Evolutionary conservation across 2,113 vertebrate genomes (phyloP).

Genomic region (Apeltes quadracus): DNA sequence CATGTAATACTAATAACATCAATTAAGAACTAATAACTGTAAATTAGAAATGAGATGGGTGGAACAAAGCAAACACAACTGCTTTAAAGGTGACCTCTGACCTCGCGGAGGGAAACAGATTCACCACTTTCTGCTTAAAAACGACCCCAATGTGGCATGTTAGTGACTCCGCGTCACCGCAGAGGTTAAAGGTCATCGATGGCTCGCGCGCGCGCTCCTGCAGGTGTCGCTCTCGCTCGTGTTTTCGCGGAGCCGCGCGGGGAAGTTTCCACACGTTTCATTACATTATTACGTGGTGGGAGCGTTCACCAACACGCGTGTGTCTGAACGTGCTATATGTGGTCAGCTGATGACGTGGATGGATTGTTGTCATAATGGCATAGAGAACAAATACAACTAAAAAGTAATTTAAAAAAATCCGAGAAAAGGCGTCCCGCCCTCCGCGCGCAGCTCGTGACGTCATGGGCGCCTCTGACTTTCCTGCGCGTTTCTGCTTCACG

Average conservation of each 20-base stretch:
- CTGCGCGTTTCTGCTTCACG: slow-evolving; percentile 61
- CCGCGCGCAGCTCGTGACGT: too few species aligned
- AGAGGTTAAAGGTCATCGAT: slow-evolving; percentile 10
- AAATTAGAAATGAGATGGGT: not conserved
- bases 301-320: slow-evolving; percentile 45
- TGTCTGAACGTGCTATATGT: not conserved
- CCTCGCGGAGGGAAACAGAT: not conserved
- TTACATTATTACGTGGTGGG: slow-evolving; percentile 35
- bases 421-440: too few species aligned
- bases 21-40: not conserved
- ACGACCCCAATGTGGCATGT: not conserved
- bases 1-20: not conserved
- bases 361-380: not conserved
- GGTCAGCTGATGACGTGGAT: too few species aligned
- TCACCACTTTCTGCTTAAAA: not conserved
- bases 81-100: not conserved
- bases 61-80: not conserved
- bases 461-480: slow-evolving; percentile 49
- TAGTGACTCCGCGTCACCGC: not conserved
- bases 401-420: too few species aligned
- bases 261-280: slow-evolving; percentile 6
- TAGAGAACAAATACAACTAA: too few species aligned
- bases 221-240: slow-evolving; percentile 45
- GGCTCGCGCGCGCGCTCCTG: not conserved
- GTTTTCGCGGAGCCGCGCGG: slow-evolving; percentile 5